Conservation (phyloP, 1,140 invertebrate genomes). For the Anastatus disparis region DNA sequence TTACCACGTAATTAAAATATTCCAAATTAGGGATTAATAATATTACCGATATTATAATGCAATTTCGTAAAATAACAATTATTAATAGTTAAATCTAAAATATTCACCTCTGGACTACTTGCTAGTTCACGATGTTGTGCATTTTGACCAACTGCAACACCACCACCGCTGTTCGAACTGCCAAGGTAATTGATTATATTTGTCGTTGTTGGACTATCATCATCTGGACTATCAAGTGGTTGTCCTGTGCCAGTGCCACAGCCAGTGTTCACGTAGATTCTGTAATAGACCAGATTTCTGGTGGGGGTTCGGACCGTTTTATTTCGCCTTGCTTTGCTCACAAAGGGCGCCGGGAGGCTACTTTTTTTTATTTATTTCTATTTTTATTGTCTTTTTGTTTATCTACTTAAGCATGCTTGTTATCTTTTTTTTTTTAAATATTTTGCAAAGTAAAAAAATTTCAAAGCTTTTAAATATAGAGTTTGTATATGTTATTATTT, state of each 20-base stretch:
- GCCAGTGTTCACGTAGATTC: slow-evolving; percentile 77
- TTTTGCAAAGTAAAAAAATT: neutral
- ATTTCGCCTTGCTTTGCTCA: slow-evolving; percentile 21
- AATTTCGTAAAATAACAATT: too few relatives aligned
- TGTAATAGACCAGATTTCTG: slow-evolving; percentile 59
- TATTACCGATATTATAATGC: too few relatives aligned
- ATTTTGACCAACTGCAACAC: too few relatives aligned
- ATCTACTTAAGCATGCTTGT: neutral
- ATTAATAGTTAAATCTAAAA: too few relatives aligned
- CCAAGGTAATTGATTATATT: neutral
- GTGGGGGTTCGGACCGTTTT: slow-evolving; percentile 26
- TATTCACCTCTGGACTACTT: slow-evolving; percentile 56
- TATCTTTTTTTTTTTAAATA: neutral
- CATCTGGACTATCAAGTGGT: slow-evolving; percentile 75
- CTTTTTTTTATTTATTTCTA: too few relatives aligned
- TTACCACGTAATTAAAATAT: too few relatives aligned
- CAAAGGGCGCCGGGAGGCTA: neutral
- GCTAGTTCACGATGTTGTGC: slow-evolving; percentile 47
- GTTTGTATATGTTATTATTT: too few relatives aligned
- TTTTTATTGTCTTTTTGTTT: neutral
- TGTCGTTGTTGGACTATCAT: slow-evolving; percentile 36
- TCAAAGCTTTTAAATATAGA: neutral
- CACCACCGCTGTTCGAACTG: too few relatives aligned
- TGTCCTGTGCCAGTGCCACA: slow-evolving; percentile 59
- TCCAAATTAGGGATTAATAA: too few relatives aligned